These are phyloP conservation scores for Speoplatyrhinus poulsoni DNA, from an alignment of 2,113 vertebrate genomes.

Conservation along the genomic window DNA sequence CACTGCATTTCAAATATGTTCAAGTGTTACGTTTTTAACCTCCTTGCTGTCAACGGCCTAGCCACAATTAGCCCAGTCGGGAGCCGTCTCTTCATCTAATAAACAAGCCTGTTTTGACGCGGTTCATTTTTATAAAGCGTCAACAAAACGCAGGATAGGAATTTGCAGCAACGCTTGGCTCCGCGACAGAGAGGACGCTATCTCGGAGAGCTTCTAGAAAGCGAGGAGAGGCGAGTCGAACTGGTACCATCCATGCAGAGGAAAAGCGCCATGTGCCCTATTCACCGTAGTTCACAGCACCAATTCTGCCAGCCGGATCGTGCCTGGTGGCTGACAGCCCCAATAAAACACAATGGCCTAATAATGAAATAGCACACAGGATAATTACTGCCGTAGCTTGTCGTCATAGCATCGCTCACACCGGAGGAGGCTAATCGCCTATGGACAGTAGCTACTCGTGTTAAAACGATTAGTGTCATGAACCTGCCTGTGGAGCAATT, in stretches of 20 bases:
- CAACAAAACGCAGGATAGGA: no score
- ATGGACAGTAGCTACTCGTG: slow-evolving; percentile 17
- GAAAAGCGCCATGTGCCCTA: slow-evolving; percentile 30
- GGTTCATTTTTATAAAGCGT: neutral
- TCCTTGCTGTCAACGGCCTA: neutral
- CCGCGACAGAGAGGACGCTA: neutral
- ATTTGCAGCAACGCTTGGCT: no score
- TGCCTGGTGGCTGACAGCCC: slow-evolving; percentile 52
- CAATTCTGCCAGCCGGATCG: slow-evolving; percentile 32
- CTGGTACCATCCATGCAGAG: no score
- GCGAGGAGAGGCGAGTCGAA: no score
- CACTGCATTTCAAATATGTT: neutral
- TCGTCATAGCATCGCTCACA: slow-evolving; percentile 42
- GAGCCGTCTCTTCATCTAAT: neutral
- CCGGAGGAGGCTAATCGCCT: slow-evolving; percentile 3
- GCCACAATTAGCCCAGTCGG: neutral
- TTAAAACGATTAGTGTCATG: neutral
- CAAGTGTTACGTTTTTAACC: neutral
- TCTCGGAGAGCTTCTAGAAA: no score
- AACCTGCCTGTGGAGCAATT: neutral
- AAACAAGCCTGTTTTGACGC: slow-evolving; percentile 2
- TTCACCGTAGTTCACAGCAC: slow-evolving; percentile 29
- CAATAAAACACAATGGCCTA: slow-evolving; percentile 47
- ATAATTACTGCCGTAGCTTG: slow-evolving; percentile 59
- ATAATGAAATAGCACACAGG: slow-evolving; percentile 3